These are phyloP conservation scores for Sebastes umbrosus DNA, from an alignment of 2,797 vertebrate genomes.

Conservation along the genomic window DNA sequence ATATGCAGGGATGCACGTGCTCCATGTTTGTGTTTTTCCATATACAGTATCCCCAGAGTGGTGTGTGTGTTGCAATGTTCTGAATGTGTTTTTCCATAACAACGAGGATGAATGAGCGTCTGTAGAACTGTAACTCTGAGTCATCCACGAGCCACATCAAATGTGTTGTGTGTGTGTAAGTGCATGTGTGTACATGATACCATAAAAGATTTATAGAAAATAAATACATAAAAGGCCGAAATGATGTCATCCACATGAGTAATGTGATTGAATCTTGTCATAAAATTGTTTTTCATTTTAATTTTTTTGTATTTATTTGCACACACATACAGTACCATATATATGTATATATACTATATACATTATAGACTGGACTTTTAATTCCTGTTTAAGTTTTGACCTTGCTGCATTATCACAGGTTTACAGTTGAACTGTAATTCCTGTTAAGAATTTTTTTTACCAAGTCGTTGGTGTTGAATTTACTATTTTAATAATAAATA, in stretches of 20 bases:
- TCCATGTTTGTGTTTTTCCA: background rate
- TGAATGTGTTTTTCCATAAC: background rate
- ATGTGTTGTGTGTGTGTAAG: background rate
- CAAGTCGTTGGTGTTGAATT: too few species aligned
- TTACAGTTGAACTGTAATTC: too few species aligned
- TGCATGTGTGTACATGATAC: background rate
- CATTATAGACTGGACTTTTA: too few species aligned
- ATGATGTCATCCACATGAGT: background rate
- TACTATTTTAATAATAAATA: too few species aligned
- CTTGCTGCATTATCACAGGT: too few species aligned
- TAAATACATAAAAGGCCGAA: background rate
- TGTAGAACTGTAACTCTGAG: constrained; percentile 21
- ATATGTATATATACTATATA: too few species aligned
- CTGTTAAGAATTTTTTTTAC: too few species aligned
- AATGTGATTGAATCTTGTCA: too few species aligned
- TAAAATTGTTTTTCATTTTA: too few species aligned
- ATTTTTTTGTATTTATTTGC: too few species aligned
- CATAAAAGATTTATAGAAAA: background rate
- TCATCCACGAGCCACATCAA: constrained; percentile 5
- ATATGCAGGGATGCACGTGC: background rate
- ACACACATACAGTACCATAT: too few species aligned
- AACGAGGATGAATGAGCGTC: constrained; percentile 2
- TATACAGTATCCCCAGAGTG: background rate
- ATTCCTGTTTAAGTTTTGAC: too few species aligned
- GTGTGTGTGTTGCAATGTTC: background rate